Base-by-base conservation (phyloP, 2,113 vertebrate species). In the Progne subis region DNA sequence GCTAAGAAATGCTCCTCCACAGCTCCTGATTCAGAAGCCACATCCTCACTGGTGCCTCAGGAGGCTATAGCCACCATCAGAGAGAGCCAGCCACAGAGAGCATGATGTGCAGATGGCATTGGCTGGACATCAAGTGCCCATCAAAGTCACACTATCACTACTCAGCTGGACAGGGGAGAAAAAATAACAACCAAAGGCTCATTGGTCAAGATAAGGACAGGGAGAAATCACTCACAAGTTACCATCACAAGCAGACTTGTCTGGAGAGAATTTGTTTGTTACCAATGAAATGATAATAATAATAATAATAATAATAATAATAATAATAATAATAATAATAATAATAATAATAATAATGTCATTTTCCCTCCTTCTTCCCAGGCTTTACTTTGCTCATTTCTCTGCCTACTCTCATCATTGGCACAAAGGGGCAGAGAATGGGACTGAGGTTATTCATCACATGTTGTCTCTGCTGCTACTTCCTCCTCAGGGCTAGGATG, bases 81-180 rank as follows among this genome's bases (percentile, higher is more conserved):
- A 43, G 19, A 29, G 23, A 14, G 6, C 11, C 56, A 71, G 52
- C 20, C 7, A 1, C 3, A 7, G 20, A 52, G 32, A 29, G 18
- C 6, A 2, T 6, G 32, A 20, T 0, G 0, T 74, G 43, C 41
- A 23, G 41, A 34, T 29, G 46, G 24, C 26, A 28, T 37, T 39
- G 60, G 32, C 23, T 52, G 37, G 31, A 52, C 39, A 46, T 67
- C 32, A 52, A 29, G 39, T 39, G 32, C 13, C 32, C 39, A n/a
- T 59, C 44, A 52, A 52, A 74, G 28, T 37, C 37, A 19, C 44
- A 24, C 28, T 44, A 28, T 67, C 46, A 29, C 13, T 28, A 32
- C 32, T 52, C 60, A 59, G 32, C 14, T 67, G 32, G 37, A 39
- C 37, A 46, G 16, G 15, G 32, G 15, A 75, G 28, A 11, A 39